Evolutionary conservation across 2,113 vertebrate genomes (phyloP).

Genomic region (Syngnathus typhle): DNA sequence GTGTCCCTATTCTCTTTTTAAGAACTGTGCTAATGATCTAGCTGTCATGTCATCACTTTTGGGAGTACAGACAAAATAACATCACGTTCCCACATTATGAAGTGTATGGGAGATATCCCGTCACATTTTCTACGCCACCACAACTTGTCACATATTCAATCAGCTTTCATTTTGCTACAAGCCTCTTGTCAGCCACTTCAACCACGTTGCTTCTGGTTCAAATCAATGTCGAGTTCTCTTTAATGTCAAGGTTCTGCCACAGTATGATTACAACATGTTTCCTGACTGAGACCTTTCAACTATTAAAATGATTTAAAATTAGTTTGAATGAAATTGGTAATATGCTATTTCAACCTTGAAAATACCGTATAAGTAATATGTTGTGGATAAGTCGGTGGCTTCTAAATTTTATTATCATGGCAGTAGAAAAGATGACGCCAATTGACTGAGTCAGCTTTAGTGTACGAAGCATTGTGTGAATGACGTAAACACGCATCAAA

Average conservation of each 20-base stretch:
- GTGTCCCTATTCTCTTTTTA: no score
- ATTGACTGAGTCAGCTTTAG: not conserved
- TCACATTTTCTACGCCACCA: not conserved
- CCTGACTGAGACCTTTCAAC: not conserved
- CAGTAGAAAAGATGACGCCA: not conserved
- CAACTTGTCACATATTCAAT: not conserved
- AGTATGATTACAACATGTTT: no score
- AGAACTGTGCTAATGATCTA: no score
- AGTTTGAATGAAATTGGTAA: no score
- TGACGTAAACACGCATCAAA: constrained; percentile 3
- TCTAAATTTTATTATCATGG: not conserved
- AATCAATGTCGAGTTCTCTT: not conserved
- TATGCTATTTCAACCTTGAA: not conserved
- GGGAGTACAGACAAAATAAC: no score
- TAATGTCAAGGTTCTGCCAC: not conserved
- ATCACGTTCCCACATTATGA: not conserved
- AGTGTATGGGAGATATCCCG: not conserved
- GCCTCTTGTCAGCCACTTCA: not conserved
- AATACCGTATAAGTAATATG: not conserved
- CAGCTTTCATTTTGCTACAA: not conserved
- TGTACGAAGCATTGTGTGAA: not conserved
- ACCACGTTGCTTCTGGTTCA: not conserved
- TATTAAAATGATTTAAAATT: no score
- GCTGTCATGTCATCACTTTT: no score
- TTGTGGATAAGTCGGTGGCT: not conserved